Percentiles rank a stretch among this genome's conserved stretches.
Evolutionary conservation across 2,888 invertebrate genomes (phyloP).

Genomic region (Troilus luridus): DNA sequence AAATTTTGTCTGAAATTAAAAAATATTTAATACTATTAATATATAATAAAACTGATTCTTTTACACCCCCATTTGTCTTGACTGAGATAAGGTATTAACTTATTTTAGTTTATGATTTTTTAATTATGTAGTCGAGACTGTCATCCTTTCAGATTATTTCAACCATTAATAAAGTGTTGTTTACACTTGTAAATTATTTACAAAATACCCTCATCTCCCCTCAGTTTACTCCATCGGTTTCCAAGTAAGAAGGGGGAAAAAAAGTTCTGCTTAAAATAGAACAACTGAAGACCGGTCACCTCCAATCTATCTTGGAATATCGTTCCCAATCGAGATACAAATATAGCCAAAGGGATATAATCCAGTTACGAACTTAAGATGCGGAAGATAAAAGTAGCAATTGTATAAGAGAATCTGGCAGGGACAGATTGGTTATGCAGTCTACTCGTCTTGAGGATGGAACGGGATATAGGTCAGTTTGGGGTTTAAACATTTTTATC

Average conservation of each 20-base stretch:
- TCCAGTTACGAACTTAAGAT: constrained; percentile 30
- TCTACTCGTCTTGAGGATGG: neutral
- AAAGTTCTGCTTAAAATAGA: neutral
- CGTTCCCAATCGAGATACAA: constrained; percentile 5
- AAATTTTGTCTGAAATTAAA: too few species aligned
- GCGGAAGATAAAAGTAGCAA: constrained; percentile 10
- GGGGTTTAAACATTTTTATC: neutral
- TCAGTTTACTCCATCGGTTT: too few species aligned
- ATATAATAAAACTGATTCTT: too few species aligned
- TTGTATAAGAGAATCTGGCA: neutral
- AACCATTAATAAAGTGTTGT: too few species aligned
- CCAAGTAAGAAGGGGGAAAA: neutral
- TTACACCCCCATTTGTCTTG: too few species aligned
- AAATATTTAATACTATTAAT: too few species aligned
- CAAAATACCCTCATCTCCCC: too few species aligned
- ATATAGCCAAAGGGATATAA: neutral
- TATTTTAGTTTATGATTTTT: too few species aligned
- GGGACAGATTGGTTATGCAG: neutral
- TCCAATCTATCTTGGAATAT: neutral
- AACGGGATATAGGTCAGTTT: neutral
- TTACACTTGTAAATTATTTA: too few species aligned
- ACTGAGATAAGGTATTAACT: too few species aligned
- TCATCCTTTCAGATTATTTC: too few species aligned
- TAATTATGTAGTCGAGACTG: too few species aligned
- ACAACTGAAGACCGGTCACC: neutral